Evolutionary conservation across 2,113 vertebrate species (phyloP), one percentile per base, ranked within the genome.

Genomic region (Paramormyrops kingsleyae): DNA sequence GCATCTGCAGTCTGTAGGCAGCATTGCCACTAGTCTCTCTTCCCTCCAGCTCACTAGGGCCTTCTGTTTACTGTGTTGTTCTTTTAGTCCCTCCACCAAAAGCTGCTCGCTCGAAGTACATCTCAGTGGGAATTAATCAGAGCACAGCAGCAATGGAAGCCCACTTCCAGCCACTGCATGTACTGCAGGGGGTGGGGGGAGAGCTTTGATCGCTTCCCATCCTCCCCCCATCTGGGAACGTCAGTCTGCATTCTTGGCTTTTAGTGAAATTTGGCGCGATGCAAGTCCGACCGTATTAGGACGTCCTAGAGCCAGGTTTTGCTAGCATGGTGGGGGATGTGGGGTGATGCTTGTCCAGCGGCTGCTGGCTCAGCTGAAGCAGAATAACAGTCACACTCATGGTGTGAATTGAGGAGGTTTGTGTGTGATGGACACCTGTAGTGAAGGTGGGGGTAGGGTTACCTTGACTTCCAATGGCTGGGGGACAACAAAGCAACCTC

Each of bases 111-210:
- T 56, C 35, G 56, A 74, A 80, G 27, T 70, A 19, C 3, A 3
- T 39, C 31, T n/a, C 88, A 80, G 49, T 50, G 39, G 88, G 49
- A 52, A 44, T 52, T 89, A 42, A 89, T 89, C 88, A 89, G n/a
- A 56, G 49, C 39, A 31, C 74, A n/a, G 49, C 74, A 80, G 47
- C 88, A 83, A 42, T 83, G 74, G 15, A 42, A 53, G 49, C 31
- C 21, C 24, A 4, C 88, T 56, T 70, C 39, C 42, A 88, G 39
- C 27, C 50, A 27, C 77, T 80, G 46, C 53, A 62, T 27, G 39
- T 49, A 5, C 88, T n/a, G 46, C 74, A 59, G 77, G 35, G 52
- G 47, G 13, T 10, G 85, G 85, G 13, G 24, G 42, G 39, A 21
- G 1, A 46, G 39, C 80, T 84, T 84, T 89, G 52, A 59, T 89